Conservation (phyloP, 2,888 invertebrate species). For the Scaptomyza parva region DNA sequence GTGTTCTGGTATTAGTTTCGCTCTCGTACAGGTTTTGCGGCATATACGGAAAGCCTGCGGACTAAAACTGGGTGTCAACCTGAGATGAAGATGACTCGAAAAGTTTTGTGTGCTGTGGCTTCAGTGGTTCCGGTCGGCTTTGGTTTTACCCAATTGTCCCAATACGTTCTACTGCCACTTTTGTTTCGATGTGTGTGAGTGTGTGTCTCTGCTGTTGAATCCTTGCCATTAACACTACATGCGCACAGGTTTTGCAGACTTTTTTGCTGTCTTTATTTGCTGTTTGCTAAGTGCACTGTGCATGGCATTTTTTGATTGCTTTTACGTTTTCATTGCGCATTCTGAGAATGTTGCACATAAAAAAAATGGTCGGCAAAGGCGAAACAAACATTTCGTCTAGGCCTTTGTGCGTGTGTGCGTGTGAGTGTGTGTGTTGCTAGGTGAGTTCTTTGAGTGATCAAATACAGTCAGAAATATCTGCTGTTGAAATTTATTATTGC, state of each 20-base stretch:
- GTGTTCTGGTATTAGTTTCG: conserved; percentile 51
- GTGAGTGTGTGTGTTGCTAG: too few relatives aligned
- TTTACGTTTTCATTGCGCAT: conserved; percentile 70
- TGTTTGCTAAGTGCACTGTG: conserved; percentile 34
- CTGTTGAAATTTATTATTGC: conserved; percentile 35
- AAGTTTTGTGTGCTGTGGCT: conserved; percentile 47
- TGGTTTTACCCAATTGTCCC: conserved; percentile 54
- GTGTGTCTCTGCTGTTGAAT: conserved; percentile 15
- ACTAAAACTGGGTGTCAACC: conserved; percentile 72
- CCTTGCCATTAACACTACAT: conserved; percentile 64
- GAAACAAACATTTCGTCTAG: conserved; percentile 34
- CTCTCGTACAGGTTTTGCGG: conserved; percentile 52
- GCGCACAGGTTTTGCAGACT: conserved; percentile 4
- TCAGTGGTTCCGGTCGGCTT: conserved; percentile 39
- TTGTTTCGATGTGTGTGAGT: conserved; percentile 7
- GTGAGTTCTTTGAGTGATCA: conserved; percentile 49
- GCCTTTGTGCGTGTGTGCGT: conserved; percentile 47
- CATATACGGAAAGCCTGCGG: conserved; percentile 48
- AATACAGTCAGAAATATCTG: conserved; percentile 43
- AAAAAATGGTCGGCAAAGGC: conserved; percentile 11
- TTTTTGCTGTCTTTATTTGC: conserved; percentile 8
- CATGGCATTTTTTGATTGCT: conserved; percentile 78
- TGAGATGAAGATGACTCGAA: conserved; percentile 55
- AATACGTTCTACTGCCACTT: conserved; percentile 56
- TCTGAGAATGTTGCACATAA: conserved; percentile 28